phyloP scores from a whole-genome alignment of 2,797 vertebrate genomes.

The Champsocephalus esox region DNA sequence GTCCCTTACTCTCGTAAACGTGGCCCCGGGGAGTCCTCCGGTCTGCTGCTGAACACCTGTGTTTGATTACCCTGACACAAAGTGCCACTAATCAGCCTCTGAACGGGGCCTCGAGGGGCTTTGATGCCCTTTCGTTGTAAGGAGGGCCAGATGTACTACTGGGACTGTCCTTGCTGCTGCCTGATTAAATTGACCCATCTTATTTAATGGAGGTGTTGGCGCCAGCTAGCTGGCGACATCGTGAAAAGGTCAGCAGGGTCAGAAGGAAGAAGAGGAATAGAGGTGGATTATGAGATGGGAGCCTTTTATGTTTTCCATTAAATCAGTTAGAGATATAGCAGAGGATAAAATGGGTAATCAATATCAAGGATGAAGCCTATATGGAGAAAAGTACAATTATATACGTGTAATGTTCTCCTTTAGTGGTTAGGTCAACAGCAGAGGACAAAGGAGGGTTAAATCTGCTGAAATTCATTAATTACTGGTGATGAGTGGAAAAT shows the following conservation, averaged over 20 bases:
- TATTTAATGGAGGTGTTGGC: conserved; percentile 73
- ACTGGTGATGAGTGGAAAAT: conserved; percentile 24
- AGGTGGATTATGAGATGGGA: conserved; percentile 41
- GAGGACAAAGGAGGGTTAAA: conserved; percentile 9
- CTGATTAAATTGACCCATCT: conserved; percentile 72
- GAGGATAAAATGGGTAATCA: conserved; percentile 30
- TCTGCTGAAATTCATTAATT: conserved; percentile 30
- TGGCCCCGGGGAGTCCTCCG: conserved; percentile 47
- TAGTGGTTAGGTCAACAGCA: conserved; percentile 12
- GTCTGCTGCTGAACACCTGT: conserved; percentile 65
- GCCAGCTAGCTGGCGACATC: conserved; percentile 27
- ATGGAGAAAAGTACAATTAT: conserved; percentile 25
- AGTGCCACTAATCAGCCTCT: conserved; percentile 69
- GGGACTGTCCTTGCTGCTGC: conserved; percentile 43
- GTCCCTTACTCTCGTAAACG: conserved; percentile 35
- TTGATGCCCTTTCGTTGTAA: conserved; percentile 59
- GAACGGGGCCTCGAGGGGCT: conserved; percentile 48
- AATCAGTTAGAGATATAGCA: conserved; percentile 12
- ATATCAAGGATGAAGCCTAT: conserved; percentile 8
- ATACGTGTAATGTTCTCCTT: conserved; percentile 3
- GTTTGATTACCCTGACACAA: conserved; percentile 71
- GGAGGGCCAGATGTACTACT: conserved; percentile 70
- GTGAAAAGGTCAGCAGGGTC: conserved; percentile 46
- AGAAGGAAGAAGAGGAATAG: conserved; percentile 38
- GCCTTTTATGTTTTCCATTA: conserved; percentile 57